phyloP scores from a whole-genome alignment of 2,888 invertebrate genomes.

The Flabesymbios commensalis region DNA sequence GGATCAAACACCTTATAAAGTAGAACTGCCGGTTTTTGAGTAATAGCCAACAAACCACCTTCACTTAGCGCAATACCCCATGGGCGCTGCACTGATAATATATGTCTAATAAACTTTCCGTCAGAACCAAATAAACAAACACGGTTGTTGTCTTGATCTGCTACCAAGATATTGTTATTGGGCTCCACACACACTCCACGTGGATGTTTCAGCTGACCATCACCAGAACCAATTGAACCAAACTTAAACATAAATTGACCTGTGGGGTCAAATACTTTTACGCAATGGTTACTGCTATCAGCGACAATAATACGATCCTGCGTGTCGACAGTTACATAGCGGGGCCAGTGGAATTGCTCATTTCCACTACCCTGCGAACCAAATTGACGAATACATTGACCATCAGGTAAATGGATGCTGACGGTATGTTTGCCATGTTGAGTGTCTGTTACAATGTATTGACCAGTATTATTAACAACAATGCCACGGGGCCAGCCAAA shows the following conservation, averaged over 20 bases:
- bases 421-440: constrained; percentile 41
- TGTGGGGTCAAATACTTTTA: constrained; percentile 61
- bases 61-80: constrained; percentile 33
- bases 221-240: constrained; percentile 62
- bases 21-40: constrained; percentile 29
- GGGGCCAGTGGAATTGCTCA: constrained; percentile 62
- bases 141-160: constrained; percentile 64
- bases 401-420: constrained; percentile 32
- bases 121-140: constrained; percentile 41
- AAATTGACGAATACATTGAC: constrained; percentile 27
- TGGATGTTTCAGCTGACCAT: constrained; percentile 64
- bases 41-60: constrained; percentile 28
- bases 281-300: constrained; percentile 64
- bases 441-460: constrained; percentile 62
- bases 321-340: constrained; percentile 62
- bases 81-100: constrained; percentile 32
- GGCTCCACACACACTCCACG: constrained; percentile 63
- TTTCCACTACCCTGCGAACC: constrained; percentile 56
- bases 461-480: constrained; percentile 47
- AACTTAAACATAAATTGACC: constrained; percentile 62
- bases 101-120: constrained; percentile 44
- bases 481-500: constrained; percentile 46
- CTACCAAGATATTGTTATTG: constrained; percentile 63
- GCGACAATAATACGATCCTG: constrained; percentile 61
- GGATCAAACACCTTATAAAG: constrained; percentile 32